Conservation (phyloP, 2,797 vertebrate genomes). For the Phataginus tricuspis region DNA sequence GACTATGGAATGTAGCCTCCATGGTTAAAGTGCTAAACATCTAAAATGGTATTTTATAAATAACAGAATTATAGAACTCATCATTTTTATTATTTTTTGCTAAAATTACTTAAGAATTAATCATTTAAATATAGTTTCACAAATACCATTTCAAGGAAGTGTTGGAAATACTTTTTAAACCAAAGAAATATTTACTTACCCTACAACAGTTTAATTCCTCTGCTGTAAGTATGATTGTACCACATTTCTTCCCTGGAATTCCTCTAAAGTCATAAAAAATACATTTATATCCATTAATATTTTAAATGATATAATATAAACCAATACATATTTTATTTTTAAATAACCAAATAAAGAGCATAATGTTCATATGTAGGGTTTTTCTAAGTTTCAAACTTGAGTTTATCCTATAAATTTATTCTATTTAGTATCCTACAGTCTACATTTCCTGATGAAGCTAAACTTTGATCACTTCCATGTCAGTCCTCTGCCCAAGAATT, state of each 20-base stretch:
- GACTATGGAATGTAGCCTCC: background rate
- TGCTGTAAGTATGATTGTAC: slow-evolving; percentile 94
- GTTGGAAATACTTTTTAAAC: slow-evolving; percentile 28
- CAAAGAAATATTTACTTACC: slow-evolving; percentile 87
- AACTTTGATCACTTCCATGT: background rate
- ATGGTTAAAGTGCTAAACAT: background rate
- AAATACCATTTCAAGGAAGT: background rate
- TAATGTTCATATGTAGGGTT: background rate
- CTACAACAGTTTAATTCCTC: slow-evolving; percentile 97
- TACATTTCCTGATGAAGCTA: background rate
- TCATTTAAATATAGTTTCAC: background rate
- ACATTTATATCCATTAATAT: slow-evolving; percentile 20
- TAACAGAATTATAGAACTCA: background rate
- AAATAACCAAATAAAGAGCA: background rate
- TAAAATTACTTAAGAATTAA: slow-evolving; percentile 27
- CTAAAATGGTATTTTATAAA: background rate
- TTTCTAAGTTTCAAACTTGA: background rate
- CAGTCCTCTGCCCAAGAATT: background rate
- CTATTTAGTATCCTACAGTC: too few species aligned
- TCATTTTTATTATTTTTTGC: background rate
- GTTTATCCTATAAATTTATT: background rate
- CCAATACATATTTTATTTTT: background rate
- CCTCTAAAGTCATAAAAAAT: slow-evolving; percentile 88
- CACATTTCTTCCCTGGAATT: slow-evolving; percentile 94
- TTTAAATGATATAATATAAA: background rate